Evolutionary conservation across 92 coral and sea anemone species (phyloP).

Genomic region (Porites rus): DNA sequence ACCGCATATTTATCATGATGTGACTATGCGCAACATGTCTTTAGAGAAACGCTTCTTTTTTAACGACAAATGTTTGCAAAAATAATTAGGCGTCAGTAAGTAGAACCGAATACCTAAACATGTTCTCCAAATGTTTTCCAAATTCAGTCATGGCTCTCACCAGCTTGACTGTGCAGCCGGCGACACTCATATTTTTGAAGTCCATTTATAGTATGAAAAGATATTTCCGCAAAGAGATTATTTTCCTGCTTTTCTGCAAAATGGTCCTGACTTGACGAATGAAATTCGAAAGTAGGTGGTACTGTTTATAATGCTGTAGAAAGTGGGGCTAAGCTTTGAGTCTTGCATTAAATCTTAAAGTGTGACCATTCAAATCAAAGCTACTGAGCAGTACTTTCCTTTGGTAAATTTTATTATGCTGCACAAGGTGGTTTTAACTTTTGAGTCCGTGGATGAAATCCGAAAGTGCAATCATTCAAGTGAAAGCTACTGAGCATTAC

Average conservation of each 20-base stretch:
- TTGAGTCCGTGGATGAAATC: too few species aligned
- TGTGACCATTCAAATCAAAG: neutral
- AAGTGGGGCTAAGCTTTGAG: neutral
- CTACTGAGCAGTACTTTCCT: neutral
- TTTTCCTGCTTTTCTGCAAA: too few species aligned
- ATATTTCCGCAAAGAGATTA: too few species aligned
- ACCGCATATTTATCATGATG: neutral
- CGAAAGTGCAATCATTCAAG: too few species aligned
- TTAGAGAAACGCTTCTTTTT: neutral
- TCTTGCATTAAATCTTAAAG: neutral
- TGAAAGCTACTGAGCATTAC: too few species aligned
- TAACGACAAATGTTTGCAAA: neutral
- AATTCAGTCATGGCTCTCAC: neutral
- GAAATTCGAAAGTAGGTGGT: too few species aligned
- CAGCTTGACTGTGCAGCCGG: neutral
- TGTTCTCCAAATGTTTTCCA: neutral
- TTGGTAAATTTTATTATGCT: neutral
- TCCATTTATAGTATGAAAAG: too few species aligned
- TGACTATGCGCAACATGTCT: neutral
- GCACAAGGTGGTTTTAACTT: too few species aligned
- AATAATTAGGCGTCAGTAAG: neutral
- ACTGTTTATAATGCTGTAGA: too few species aligned
- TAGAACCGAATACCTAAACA: neutral
- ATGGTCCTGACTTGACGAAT: too few species aligned
- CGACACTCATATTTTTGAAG: too few species aligned